phyloP scores from a whole-genome alignment of 2,113 vertebrate species.

The Pontoporia blainvillei region DNA sequence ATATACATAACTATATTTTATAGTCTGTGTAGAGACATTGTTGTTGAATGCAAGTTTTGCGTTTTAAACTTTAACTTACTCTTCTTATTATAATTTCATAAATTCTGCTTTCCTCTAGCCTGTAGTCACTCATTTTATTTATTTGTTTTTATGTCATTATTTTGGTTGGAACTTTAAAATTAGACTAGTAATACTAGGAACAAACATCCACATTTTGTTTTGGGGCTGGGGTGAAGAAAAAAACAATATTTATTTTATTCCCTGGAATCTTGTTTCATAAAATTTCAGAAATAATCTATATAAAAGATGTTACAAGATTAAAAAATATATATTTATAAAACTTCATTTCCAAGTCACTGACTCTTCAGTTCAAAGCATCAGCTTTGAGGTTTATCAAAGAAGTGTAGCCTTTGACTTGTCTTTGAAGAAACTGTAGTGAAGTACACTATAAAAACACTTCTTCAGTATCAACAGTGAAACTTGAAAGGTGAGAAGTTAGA shows the following conservation, averaged over 20 bases:
- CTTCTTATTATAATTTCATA: neutral
- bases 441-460: neutral
- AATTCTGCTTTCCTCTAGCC: neutral
- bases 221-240: neutral
- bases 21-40: neutral
- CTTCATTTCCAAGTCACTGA: slow-evolving; percentile 18
- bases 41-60: neutral
- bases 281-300: neutral
- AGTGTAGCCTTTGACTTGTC: neutral
- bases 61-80: neutral
- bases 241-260: neutral
- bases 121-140: neutral
- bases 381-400: slow-evolving; percentile 64
- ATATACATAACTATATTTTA: neutral
- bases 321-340: neutral
- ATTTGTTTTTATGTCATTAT: neutral
- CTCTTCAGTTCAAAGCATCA: slow-evolving; percentile 32
- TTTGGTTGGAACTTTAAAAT: neutral
- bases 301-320: neutral
- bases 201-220: neutral
- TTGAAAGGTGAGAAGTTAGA: neutral
- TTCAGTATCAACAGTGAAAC: neutral
- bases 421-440: slow-evolving; percentile 49
- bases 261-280: neutral
- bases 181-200: neutral